Evolutionary conservation across 1,140 invertebrate species (phyloP), one percentile per base, ranked within the genome.

Genomic region (Hypothenemus hampei): DNA sequence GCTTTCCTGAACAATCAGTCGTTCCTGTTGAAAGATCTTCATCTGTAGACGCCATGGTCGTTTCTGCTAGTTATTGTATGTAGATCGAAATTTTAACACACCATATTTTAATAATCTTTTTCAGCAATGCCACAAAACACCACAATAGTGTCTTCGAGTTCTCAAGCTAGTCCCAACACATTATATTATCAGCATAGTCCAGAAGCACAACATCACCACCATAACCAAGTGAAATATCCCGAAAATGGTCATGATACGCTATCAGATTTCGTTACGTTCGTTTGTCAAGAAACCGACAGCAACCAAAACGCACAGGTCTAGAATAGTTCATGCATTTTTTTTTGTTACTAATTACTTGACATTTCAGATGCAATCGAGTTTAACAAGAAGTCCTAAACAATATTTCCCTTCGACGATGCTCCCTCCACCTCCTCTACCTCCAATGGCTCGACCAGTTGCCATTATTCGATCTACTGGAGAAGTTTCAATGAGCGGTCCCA

Each of bases 241-340:
- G 86, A 89, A 65, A 87, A 88, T 65, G 84, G 85, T 23, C 70
- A 93, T 71, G 93, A 96, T 72, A 93, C 90, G 0, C 82, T 97
- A 48, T 90, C 91, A 0, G 93, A 97, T 73, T 97, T 96, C 75
- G 93, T 97, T 23, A 96, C 92, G 23, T 91, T 97, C 65, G 93
- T 97, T 36, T 97, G 93, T 70, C 92, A 96, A 75, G 93, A 96
- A 73, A 86, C 87, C 33, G 86, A 90, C 63, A 86, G 86, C 61
- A 84, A 87, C 53, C 85, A 87, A 73, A 80, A 82, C 67, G 77
- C 84, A 68, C 88, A 89, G 81, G 87, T 89, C 78, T 71, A 67
- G 10, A 31, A 8, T 22, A 13, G 1, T 16, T 37, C 15, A 24
- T 54, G 19, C 7, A 52, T 22, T 36, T 5, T 23, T 6, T 11